These are phyloP conservation scores for Liparis tanakae DNA, from an alignment of 2,797 vertebrate genomes.

Conservation along the genomic window DNA sequence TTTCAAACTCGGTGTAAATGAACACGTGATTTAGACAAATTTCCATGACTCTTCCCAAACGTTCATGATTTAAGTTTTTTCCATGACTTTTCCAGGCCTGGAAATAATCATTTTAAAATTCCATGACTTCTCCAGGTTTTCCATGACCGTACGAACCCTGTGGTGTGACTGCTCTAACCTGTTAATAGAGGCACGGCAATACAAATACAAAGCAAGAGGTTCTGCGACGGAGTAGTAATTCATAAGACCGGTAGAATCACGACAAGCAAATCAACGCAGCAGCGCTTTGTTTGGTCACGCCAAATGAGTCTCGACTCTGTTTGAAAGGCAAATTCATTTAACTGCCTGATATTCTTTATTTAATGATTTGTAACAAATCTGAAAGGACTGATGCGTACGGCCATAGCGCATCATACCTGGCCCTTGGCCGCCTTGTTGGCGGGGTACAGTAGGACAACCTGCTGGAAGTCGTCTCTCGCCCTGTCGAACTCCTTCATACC, in stretches of 20 bases:
- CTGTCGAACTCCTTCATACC: conserved; percentile 93
- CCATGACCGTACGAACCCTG: too few relatives aligned
- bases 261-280: neutral
- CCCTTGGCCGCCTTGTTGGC: conserved; percentile 94
- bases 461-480: conserved; percentile 91
- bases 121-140: too few relatives aligned
- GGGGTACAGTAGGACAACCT: conserved; percentile 92
- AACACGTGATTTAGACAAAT: too few relatives aligned
- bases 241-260: neutral
- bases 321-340: neutral
- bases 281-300: neutral
- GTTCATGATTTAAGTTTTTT: too few relatives aligned
- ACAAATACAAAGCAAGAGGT: neutral
- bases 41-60: too few relatives aligned
- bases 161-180: neutral
- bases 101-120: too few relatives aligned
- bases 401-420: conserved; percentile 73
- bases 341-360: neutral
- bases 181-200: neutral
- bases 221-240: neutral
- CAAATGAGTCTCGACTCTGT: too few relatives aligned
- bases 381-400: neutral
- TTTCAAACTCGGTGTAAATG: too few relatives aligned
- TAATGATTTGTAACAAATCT: neutral
- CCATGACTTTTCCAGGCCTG: too few relatives aligned